These are phyloP conservation scores for Amphimallon solstitiale DNA, from an alignment of 2,888 invertebrate genomes.

Conservation along the genomic window DNA sequence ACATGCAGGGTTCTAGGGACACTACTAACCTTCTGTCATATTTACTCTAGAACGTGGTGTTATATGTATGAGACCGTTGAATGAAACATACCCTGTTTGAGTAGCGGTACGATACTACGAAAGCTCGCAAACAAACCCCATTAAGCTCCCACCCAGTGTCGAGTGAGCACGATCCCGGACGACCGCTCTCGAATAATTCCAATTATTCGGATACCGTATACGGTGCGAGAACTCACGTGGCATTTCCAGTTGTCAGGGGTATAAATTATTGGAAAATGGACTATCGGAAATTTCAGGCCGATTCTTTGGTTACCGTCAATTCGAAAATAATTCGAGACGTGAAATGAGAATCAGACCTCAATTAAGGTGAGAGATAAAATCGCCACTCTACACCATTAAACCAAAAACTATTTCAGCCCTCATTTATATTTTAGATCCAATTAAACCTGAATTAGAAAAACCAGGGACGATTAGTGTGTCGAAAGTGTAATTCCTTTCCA, in stretches of 20 bases:
- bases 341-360: constrained; percentile 16
- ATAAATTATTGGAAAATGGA: constrained; percentile 15
- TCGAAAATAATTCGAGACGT: constrained; percentile 5
- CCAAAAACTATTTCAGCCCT: too few relatives aligned
- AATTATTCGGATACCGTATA: constrained; percentile 19
- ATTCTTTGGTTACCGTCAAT: constrained; percentile 18
- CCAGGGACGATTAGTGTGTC: too few relatives aligned
- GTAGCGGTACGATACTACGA: constrained; percentile 37
- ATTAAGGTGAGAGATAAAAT: background rate
- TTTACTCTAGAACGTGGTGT: constrained; percentile 39
- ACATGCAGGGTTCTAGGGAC: constrained; percentile 44
- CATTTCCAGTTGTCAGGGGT: constrained; percentile 11
- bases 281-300: constrained; percentile 21
- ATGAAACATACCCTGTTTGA: constrained; percentile 35
- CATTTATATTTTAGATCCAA: too few relatives aligned
- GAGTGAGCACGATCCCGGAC: constrained; percentile 6
- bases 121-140: constrained; percentile 34
- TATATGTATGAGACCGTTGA: constrained; percentile 27
- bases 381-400: too few relatives aligned
- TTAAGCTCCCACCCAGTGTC: constrained; percentile 33
- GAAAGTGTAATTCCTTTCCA: too few relatives aligned
- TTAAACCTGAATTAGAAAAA: too few relatives aligned
- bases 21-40: constrained; percentile 50
- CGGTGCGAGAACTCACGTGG: constrained; percentile 21
- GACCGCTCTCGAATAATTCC: constrained; percentile 23